Base-by-base conservation (phyloP, 1,140 invertebrate genomes). In the Sinella curviseta region DNA sequence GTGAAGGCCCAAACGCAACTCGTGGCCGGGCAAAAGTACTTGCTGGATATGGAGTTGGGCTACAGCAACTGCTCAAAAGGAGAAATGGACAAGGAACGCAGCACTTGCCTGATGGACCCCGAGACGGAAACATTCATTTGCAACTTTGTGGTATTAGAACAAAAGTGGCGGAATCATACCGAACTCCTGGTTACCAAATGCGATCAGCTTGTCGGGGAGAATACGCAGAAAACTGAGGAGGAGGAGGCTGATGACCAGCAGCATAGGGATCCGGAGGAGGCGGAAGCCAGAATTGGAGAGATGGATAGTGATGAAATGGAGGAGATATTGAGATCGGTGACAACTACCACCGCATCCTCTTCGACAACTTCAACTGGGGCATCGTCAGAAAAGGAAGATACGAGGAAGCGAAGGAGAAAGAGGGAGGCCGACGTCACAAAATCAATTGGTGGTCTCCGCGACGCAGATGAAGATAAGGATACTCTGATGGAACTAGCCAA, bases 401-500 rank as follows among this genome's bases (percentile, higher is more conserved):
- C 2, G 48, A 24, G 60, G 39, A 12, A n/a, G 74, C 39, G 70
- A 54, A 78, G 70, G 73, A 85, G 4, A 84, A 87, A 2, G 86
- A 83, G 0, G 85, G 87, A 14, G 86, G 88, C 35, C 86, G 39
- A 48, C 20, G 20, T 20, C 8, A 87, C 81, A 86, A 84, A 48
- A 85, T 86, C 1, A 87, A 85, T 85, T 26, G 83, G 86, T 33
- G 80, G 74, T 24, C 84, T 85, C n/a, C 85, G 85, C 78, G 85
- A 86, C 39, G 35, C 86, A 12, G 79, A 65, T 17, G 79, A 77
- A 34, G 83, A 85, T 31, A 84, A 84, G 78, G 84, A 85, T 54
- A 76, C 79, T 79, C 77, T 87, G n/a, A 83, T 86, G 77, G 85
- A 86, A 82, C 84, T 88, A 26, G 86, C 88, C 1, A 80, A 85